Conservation (phyloP, 2,113 vertebrate species). For the Microtus oregoni region DNA sequence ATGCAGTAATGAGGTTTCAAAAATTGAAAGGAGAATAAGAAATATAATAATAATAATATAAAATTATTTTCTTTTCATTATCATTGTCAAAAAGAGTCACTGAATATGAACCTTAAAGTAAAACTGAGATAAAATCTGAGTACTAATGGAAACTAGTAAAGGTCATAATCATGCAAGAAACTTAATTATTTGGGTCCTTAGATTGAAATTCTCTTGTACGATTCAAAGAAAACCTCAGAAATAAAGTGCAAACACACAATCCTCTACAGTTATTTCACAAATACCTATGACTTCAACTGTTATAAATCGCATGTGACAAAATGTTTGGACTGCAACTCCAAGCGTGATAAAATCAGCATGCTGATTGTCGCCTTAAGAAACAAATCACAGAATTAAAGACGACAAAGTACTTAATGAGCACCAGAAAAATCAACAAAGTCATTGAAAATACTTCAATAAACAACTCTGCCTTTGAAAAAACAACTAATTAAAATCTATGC, state of each 20-base stretch:
- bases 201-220: neutral
- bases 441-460: constrained; percentile 5
- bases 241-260: neutral
- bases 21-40: neutral
- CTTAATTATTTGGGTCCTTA: neutral
- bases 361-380: neutral
- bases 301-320: neutral
- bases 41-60: neutral
- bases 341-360: neutral
- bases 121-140: neutral
- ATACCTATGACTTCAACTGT: neutral
- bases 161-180: neutral
- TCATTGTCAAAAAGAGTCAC: neutral
- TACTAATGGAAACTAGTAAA: neutral
- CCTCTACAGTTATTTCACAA: neutral
- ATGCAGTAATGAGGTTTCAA: neutral
- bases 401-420: constrained; percentile 1
- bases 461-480: neutral
- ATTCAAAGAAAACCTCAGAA: neutral
- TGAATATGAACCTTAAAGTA: constrained; percentile 33
- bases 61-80: neutral
- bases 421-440: constrained; percentile 24
- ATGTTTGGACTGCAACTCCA: neutral
- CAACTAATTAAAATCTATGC: neutral
- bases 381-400: constrained; percentile 12